A percentile compares a stretch with the other conserved stretches of the same genome.
Evolutionary conservation across 2,797 vertebrate species (phyloP).

Genomic region (Pipistrellus pipistrellus): DNA sequence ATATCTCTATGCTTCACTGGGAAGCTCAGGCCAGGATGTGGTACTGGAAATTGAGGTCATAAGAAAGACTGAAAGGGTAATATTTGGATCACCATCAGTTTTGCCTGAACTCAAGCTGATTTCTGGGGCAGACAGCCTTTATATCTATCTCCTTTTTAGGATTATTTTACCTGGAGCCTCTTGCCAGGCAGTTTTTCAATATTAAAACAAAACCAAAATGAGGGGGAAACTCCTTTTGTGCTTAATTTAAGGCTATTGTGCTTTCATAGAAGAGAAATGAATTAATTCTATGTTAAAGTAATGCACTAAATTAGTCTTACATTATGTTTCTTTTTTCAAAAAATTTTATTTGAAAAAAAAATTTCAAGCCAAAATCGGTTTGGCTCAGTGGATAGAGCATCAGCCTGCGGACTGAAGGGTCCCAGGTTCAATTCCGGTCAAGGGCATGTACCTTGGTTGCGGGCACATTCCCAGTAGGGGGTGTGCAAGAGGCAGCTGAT

Average conservation of each 20-base stretch:
- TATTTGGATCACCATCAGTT: background rate
- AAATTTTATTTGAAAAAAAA: background rate
- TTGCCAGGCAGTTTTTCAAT: background rate
- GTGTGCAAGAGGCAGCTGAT: too few relatives aligned
- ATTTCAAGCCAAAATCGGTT: background rate
- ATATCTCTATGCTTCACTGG: too few relatives aligned
- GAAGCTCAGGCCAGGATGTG: background rate
- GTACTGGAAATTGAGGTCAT: background rate
- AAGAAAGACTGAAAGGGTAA: background rate
- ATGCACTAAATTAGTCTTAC: slow-evolving; percentile 7
- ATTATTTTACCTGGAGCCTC: background rate
- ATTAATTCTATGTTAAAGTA: slow-evolving; percentile 34
- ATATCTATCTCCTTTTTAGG: background rate
- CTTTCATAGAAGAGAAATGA: background rate
- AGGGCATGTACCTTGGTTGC: too few relatives aligned
- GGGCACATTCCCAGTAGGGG: too few relatives aligned
- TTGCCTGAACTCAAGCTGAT: background rate
- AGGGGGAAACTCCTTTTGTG: background rate
- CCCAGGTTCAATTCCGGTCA: too few relatives aligned
- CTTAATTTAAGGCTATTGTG: background rate
- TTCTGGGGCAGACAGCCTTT: background rate
- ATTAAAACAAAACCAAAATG: background rate
- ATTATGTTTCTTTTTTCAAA: background rate
- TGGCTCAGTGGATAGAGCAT: too few relatives aligned
- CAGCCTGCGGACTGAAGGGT: too few relatives aligned